Conservation (phyloP, 2,113 vertebrate genomes). For the Seriola rivoliana region DNA sequence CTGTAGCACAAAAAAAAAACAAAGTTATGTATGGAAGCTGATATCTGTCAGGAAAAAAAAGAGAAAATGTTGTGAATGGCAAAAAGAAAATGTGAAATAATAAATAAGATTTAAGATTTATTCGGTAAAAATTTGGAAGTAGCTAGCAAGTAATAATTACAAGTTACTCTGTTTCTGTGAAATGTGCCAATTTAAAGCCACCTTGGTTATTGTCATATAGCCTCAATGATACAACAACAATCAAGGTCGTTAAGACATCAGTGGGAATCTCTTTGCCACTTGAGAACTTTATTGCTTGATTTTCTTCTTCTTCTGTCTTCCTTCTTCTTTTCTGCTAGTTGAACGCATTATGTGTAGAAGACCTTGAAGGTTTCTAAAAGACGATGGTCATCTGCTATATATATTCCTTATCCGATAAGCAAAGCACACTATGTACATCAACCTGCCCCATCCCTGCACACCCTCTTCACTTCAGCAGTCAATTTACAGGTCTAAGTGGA, state of each 20-base stretch:
- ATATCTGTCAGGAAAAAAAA: no score
- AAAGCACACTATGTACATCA: neutral
- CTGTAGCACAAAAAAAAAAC: no score
- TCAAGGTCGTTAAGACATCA: neutral
- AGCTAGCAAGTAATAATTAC: no score
- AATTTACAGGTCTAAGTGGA: neutral
- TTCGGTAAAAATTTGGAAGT: no score
- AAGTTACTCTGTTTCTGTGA: neutral
- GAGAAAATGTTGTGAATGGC: no score
- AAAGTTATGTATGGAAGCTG: no score
- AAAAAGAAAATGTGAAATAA: no score
- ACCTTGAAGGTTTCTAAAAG: accelerated
- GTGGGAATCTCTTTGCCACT: neutral
- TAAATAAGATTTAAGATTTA: no score
- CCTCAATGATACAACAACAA: neutral
- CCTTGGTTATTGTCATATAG: neutral
- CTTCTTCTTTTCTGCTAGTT: no score
- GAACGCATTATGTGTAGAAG: neutral
- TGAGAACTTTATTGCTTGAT: no score
- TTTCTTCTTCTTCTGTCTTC: no score
- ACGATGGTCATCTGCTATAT: accelerated
- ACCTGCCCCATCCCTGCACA: constrained; percentile 33
- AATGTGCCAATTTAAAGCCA: constrained; percentile 4
- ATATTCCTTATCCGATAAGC: neutral
- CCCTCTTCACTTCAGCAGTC: neutral